phyloP scores from a whole-genome alignment of 23 tunicate species.

The Botrylloides violaceus region DNA sequence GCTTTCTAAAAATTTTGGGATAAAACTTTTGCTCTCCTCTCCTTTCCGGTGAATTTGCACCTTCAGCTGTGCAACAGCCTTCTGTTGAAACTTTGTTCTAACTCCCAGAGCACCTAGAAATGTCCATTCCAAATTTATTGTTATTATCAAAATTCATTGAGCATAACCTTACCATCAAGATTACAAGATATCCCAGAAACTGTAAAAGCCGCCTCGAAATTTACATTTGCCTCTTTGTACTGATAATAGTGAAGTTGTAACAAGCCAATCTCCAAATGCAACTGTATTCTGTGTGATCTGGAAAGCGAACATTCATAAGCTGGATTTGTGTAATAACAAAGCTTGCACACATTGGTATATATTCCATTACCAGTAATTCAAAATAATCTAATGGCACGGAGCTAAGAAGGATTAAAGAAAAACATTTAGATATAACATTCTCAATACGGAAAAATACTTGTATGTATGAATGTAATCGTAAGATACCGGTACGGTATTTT shows the following conservation, averaged over 20 bases:
- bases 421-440: too few species aligned
- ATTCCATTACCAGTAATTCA: too few species aligned
- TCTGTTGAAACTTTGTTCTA: slow-evolving; percentile 79
- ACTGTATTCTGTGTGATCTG: slow-evolving; percentile 51
- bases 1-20: not conserved
- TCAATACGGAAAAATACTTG: too few species aligned
- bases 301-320: not conserved
- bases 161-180: slow-evolving; percentile 65
- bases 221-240: slow-evolving; percentile 55
- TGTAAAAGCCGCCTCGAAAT: slow-evolving; percentile 48
- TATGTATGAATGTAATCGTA: too few species aligned
- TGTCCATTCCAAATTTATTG: not conserved
- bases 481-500: too few species aligned
- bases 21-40: not conserved
- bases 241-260: slow-evolving; percentile 53
- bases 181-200: slow-evolving; percentile 36
- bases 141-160: not conserved
- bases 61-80: slow-evolving; percentile 60
- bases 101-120: slow-evolving; percentile 73
- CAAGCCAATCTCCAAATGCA: slow-evolving; percentile 59
- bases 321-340: not conserved
- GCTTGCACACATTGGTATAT: not conserved
- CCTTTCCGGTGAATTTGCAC: slow-evolving; percentile 32
- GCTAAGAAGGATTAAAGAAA: too few species aligned
- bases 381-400: too few species aligned